phyloP scores from a whole-genome alignment of 64 coral and sea anemone species.

The Stylophora pistillata region DNA sequence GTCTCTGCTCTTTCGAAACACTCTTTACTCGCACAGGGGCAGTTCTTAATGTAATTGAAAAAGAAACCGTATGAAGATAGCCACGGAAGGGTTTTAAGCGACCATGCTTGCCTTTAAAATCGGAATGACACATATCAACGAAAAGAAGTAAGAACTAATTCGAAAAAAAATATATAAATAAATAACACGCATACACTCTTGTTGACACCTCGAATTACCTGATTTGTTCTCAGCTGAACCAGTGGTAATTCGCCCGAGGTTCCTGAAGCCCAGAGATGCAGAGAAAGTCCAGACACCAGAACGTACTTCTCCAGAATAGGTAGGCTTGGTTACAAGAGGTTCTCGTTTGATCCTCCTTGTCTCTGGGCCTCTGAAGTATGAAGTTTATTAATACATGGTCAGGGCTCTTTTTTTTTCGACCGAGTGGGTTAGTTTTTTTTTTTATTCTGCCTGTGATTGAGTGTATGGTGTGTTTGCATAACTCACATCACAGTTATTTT shows the following conservation, averaged over 20 bases:
- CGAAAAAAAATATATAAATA: background rate
- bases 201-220: no score
- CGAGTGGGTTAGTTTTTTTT: background rate
- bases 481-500: no score
- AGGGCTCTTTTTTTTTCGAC: background rate
- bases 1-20: no score
- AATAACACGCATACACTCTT: background rate
- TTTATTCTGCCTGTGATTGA: background rate
- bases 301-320: background rate
- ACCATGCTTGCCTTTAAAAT: no score
- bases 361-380: constrained; percentile 1
- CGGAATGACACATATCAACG: no score
- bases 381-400: background rate
- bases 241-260: constrained; percentile 37
- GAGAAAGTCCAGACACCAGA: background rate
- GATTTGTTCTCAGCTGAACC: background rate
- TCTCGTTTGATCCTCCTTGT: background rate
- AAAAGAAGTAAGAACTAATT: background rate
- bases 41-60: no score
- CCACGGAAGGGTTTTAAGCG: no score
- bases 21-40: no score
- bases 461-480: background rate
- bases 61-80: no score
- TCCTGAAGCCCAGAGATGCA: constrained; percentile 27
- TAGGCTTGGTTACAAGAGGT: constrained; percentile 44